Percentiles rank a stretch among this genome's conserved stretches.
These are phyloP conservation scores for Dicycla oo DNA, from an alignment of 2,888 invertebrate species.

Conservation along the genomic window DNA sequence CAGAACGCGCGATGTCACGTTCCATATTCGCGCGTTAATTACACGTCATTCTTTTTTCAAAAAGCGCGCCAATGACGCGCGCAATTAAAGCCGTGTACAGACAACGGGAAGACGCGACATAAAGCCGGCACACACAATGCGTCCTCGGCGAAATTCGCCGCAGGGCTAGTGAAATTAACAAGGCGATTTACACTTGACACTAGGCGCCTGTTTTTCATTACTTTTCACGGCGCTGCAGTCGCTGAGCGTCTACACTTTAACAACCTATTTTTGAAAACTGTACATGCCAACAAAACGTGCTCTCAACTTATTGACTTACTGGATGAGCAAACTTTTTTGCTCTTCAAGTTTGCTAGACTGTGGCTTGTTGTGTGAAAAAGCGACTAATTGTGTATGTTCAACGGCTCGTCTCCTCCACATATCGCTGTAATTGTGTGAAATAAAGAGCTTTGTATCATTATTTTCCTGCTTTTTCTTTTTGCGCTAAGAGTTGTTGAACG, in stretches of 20 bases:
- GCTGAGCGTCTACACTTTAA: slow-evolving; percentile 72
- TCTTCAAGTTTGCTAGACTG: slow-evolving; percentile 69
- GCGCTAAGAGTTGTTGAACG: slow-evolving; percentile 61
- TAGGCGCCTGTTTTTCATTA: slow-evolving; percentile 86
- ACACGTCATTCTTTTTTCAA: slow-evolving; percentile 91
- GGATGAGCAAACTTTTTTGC: slow-evolving; percentile 48
- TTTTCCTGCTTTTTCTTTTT: slow-evolving; percentile 77
- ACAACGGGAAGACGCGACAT: slow-evolving; percentile 90
- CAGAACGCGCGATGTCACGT: slow-evolving; percentile 90
- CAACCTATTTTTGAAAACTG: slow-evolving; percentile 72
- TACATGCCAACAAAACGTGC: slow-evolving; percentile 65
- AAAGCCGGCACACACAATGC: slow-evolving; percentile 90
- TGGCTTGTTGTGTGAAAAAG: slow-evolving; percentile 68
- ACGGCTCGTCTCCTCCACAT: slow-evolving; percentile 77
- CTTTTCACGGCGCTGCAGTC: slow-evolving; percentile 78
- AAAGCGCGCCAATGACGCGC: slow-evolving; percentile 90
- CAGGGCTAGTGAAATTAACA: slow-evolving; percentile 90
- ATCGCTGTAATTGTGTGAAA: slow-evolving; percentile 87
- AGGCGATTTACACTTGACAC: slow-evolving; percentile 91
- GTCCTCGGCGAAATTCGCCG: slow-evolving; percentile 90
- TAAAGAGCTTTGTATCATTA: slow-evolving; percentile 87
- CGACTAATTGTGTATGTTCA: slow-evolving; percentile 73
- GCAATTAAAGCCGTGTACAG: slow-evolving; percentile 90
- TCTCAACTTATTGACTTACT: slow-evolving; percentile 54
- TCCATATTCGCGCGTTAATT: slow-evolving; percentile 90